phyloP scores from a whole-genome alignment of 2,113 vertebrate genomes.

The Atrichornis clamosus region DNA sequence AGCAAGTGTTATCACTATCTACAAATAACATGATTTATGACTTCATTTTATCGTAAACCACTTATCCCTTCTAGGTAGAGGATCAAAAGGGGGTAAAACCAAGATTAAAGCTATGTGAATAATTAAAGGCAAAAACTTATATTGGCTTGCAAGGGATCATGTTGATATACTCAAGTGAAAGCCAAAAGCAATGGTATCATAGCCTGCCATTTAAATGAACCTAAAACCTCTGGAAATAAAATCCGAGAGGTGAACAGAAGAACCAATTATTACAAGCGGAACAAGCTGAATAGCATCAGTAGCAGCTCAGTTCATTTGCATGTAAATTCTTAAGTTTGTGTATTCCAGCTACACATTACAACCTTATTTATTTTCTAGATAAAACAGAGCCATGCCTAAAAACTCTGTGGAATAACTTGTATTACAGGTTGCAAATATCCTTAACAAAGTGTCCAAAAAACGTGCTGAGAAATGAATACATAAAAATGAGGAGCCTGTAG shows the following conservation, averaged over 20 bases:
- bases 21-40: background rate
- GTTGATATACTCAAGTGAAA: background rate
- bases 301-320: background rate
- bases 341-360: background rate
- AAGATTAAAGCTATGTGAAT: background rate
- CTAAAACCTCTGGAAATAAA: background rate
- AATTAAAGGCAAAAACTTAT: background rate
- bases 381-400: background rate
- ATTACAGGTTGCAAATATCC: background rate
- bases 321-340: background rate
- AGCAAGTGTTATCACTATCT: fast-evolving
- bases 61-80: background rate
- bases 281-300: background rate
- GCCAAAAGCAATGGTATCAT: background rate
- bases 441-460: background rate
- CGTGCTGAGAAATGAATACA: background rate
- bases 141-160: background rate
- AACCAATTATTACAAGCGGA: background rate
- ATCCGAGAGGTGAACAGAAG: background rate
- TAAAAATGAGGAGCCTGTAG: background rate
- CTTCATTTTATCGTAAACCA: background rate
- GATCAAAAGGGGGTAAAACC: background rate
- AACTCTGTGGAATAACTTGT: background rate
- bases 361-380: background rate
- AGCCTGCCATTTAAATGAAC: background rate